phyloP scores from a whole-genome alignment of 2,888 invertebrate genomes.

The Amphimallon solstitiale region DNA sequence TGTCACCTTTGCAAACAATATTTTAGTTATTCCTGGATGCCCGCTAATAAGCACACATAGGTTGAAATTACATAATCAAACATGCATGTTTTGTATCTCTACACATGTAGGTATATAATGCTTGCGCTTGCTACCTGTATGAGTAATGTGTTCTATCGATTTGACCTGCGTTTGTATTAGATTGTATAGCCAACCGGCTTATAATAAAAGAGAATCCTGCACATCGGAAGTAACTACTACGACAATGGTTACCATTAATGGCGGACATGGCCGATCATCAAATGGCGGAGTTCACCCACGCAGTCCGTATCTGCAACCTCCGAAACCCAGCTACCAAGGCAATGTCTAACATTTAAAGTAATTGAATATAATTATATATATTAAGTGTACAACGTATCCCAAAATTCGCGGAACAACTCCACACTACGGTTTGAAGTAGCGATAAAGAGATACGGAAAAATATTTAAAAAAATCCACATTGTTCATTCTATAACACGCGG shows the following conservation, averaged over 20 bases:
- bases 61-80: no score
- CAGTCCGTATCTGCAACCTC: slow-evolving; percentile 58
- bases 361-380: no score
- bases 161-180: slow-evolving; percentile 60
- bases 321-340: slow-evolving; percentile 46
- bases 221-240: slow-evolving; percentile 84
- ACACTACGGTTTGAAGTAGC: no score
- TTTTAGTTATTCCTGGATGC: no score
- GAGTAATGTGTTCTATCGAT: slow-evolving; percentile 42
- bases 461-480: no score
- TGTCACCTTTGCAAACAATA: no score
- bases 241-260: slow-evolving; percentile 70
- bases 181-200: slow-evolving; percentile 78
- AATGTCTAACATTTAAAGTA: slow-evolving; percentile 42
- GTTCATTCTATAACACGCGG: no score
- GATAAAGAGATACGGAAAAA: no score
- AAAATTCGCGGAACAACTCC: no score
- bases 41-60: no score
- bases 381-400: no score
- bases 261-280: slow-evolving; percentile 48
- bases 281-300: slow-evolving; percentile 48
- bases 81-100: no score
- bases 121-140: not conserved
- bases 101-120: not conserved
- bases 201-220: slow-evolving; percentile 78